Conservation (phyloP, 2,113 vertebrate genomes). For the Carassius gibelio region DNA sequence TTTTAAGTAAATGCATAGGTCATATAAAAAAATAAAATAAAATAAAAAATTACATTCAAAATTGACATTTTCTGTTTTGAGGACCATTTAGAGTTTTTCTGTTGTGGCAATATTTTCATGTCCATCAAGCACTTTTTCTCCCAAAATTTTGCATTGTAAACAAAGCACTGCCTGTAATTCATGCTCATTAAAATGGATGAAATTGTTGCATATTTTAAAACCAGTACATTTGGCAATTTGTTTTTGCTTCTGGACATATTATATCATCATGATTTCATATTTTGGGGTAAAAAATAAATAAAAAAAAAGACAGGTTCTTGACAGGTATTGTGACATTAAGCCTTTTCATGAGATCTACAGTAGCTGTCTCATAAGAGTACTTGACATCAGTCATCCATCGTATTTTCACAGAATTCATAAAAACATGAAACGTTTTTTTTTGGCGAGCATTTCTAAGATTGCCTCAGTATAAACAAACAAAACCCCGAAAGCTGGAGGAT, state of each 20-base stretch:
- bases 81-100: background rate
- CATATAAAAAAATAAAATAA: background rate
- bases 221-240: background rate
- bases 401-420: background rate
- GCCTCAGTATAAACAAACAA: slow-evolving; percentile 1
- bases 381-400: background rate
- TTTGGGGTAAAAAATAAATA: background rate
- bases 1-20: background rate
- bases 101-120: background rate
- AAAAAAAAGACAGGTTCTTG: background rate
- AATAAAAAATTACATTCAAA: background rate
- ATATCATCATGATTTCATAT: background rate
- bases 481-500: slow-evolving; percentile 9
- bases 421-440: background rate
- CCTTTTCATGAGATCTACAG: background rate
- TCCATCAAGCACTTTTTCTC: background rate
- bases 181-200: background rate
- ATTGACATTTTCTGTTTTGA: background rate
- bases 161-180: background rate
- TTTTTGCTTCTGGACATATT: background rate
- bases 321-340: background rate
- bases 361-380: background rate
- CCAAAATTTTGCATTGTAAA: no score
- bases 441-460: background rate
- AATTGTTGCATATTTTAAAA: background rate